Evolutionary conservation across 2,888 invertebrate genomes (phyloP), one percentile per base, ranked within the genome.

Genomic region (Drosophila hawaiiensis): DNA sequence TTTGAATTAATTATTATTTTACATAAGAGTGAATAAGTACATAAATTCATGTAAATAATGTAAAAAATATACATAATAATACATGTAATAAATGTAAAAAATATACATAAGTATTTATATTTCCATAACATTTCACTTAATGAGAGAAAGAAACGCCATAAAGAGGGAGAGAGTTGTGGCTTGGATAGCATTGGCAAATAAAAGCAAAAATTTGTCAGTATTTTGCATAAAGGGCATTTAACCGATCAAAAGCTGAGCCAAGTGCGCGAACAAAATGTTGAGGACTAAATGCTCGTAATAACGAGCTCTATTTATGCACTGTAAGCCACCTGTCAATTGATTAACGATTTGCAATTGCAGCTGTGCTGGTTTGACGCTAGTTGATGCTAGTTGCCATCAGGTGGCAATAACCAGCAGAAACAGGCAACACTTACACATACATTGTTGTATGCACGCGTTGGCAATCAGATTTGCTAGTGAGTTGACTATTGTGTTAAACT

Each of bases 261-360:
- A 77, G 71, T 62, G 50, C 19, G 41, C 41, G n/a, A 41, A n/a
- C 41, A n/a, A 47, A 47, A 16, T 47, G 25, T 71, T 28, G 41
- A 37, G 37, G 19, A 41, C 49, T 54, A 49, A 47, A 43, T 52
- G 58, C 37, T 41, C 35, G 53, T 59, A 63, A 66, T 74, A 74
- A 53, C 74, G 65, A 77, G 61, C 70, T 78, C 56, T 68, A 65
- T 78, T 71, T 78, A 75, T 78, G 71, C 66, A 67, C 35, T 70
- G 70, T 52, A 43, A 49, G 67, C 53, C 66, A 58, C 65, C 61
- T 71, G 81, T 59, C 68, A 80, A 80, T 81, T 81, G 80, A 81
- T 81, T 81, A 78, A 81, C 79, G 73, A 68, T 78, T 80, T 80
- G 75, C 71, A 74, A 74, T 81, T 78, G 66, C 82, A 76, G 72